Conservation (phyloP, 2,888 invertebrate species). For the Megalurothrips usitatus region DNA sequence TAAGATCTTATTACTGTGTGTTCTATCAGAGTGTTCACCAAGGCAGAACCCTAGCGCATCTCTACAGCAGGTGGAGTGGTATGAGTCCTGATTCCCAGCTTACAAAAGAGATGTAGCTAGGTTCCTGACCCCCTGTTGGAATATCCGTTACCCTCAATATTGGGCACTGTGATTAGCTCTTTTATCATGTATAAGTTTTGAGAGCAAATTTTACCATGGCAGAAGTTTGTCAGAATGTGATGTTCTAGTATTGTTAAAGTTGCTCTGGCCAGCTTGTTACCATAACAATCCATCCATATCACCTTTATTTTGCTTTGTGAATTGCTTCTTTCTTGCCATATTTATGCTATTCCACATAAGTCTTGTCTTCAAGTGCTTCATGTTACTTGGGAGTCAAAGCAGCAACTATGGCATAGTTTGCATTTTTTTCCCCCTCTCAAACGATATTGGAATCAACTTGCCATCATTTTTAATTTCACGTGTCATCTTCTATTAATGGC, state of each 20-base stretch:
- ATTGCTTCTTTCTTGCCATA: background rate
- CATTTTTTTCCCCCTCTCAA: background rate
- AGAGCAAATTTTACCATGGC: background rate
- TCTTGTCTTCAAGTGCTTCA: background rate
- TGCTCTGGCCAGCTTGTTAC: background rate
- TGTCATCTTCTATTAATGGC: background rate
- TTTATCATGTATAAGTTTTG: background rate
- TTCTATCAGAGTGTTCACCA: background rate
- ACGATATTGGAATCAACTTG: background rate
- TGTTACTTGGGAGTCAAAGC: background rate
- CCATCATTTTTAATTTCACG: background rate
- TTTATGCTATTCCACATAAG: background rate
- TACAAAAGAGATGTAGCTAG: background rate
- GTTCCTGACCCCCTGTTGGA: background rate
- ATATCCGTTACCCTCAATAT: background rate
- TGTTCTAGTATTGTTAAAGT: background rate
- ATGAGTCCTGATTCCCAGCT: background rate
- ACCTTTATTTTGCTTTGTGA: background rate
- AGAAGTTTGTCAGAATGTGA: background rate
- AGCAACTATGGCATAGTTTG: too few relatives aligned
- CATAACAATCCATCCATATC: background rate
- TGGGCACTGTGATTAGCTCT: background rate
- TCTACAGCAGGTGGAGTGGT: too few relatives aligned
- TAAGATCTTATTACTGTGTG: background rate
- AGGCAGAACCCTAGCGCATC: background rate